Base-by-base conservation (phyloP, 2,113 vertebrate genomes). In the Ciconia boyciana region DNA sequence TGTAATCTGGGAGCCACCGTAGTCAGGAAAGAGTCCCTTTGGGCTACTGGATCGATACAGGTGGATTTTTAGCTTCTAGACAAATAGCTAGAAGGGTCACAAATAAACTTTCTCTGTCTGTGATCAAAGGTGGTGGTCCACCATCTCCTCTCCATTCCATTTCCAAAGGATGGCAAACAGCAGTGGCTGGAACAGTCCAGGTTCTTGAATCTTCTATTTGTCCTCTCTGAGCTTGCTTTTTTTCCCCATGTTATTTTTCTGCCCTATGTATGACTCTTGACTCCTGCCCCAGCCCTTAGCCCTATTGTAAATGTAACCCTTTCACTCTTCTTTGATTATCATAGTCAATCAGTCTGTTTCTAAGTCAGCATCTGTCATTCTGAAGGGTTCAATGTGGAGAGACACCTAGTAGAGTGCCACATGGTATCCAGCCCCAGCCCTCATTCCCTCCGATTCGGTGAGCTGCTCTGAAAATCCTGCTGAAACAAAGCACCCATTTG, bases 351-450 rank as follows among this genome's bases (percentile, higher is more conserved):
- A 62, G 4, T 39, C 21, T 69, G 24, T 81, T 90, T 51, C 29
- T 25, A 58, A 69, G 41, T 28, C 46, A 8, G 3, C 11, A 32
- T 64, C 39, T 68, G 49, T 34, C 29, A 6, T 70, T 66, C 55
- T 44, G 46, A 41, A 62, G 24, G 32, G 25, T 31, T 61, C 10
- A 1, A 13, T 0, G 0, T 6, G n/a, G n/a, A 75, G 41, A 49
- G 13, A n/a, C 20, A 11, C 13, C 8, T 55, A 10, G 18, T 57
- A 13, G 41, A 54, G 24, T 52, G 31, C 78, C 46, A 24, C 2
- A 4, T 16, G 32, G 5, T 26, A 9, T 64, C 48, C 26, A n/a
- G 20, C 36, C 39, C 25, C 46, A 52, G 81, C 51, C 14, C 13
- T 60, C 25, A 4, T 29, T 51, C 46, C 36, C 24, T 85, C 26